Evolutionary conservation across 2,888 invertebrate species (phyloP).

Genomic region (Caenorhabditis sp.): DNA sequence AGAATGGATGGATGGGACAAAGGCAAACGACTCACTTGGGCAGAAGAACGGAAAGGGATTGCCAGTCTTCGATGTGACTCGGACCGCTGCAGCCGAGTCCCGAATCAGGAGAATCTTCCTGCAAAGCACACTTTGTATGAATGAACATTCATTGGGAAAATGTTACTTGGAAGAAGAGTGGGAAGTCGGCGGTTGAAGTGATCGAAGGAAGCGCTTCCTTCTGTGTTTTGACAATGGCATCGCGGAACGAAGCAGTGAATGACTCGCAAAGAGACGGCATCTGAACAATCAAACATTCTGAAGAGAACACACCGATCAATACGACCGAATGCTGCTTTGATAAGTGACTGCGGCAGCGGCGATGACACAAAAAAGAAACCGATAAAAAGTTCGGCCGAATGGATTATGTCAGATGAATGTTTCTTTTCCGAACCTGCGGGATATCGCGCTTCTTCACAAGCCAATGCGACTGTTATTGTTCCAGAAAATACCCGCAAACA

Average conservation of each 20-base stretch:
- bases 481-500: no score
- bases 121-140: slow-evolving; percentile 6
- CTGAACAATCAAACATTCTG: slow-evolving; percentile 42
- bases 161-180: slow-evolving; percentile 55
- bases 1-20: not conserved
- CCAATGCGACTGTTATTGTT: no score
- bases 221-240: slow-evolving; percentile 58
- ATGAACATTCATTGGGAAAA: not conserved
- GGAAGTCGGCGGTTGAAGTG: slow-evolving; percentile 60
- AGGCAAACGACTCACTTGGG: slow-evolving; percentile 83
- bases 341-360: slow-evolving; percentile 16
- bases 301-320: not conserved
- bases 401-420: slow-evolving; percentile 9
- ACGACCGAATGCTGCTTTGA: not conserved
- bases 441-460: no score
- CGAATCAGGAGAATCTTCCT: slow-evolving; percentile 71
- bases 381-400: slow-evolving; percentile 7
- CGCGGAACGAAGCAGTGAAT: slow-evolving; percentile 60
- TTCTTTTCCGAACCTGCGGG: not conserved
- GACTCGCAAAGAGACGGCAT: slow-evolving; percentile 70
- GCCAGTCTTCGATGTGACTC: slow-evolving; percentile 91
- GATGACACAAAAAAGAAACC: slow-evolving; percentile 10
- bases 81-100: slow-evolving; percentile 78
- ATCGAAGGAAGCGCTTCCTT: slow-evolving; percentile 60
- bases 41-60: slow-evolving; percentile 89